phyloP scores from a whole-genome alignment of 2,113 vertebrate species.

The Ranitomeya imitator region DNA sequence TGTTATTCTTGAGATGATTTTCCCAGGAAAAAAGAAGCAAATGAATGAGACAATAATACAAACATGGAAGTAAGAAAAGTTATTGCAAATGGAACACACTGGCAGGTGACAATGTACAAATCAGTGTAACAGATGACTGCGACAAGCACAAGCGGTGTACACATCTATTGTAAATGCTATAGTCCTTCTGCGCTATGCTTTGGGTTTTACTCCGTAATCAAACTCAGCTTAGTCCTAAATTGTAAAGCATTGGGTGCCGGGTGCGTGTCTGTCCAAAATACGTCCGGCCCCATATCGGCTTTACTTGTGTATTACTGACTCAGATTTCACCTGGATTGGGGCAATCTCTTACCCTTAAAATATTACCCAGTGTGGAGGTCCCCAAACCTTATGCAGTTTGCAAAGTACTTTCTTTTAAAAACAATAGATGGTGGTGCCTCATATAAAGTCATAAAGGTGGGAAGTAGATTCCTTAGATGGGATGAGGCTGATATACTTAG shows the following conservation, averaged over 20 bases:
- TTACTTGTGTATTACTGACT: not conserved
- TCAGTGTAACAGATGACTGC: not conserved
- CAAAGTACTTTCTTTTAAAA: not conserved
- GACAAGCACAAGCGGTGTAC: not conserved
- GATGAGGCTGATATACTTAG: too few relatives aligned
- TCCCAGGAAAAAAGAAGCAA: not conserved
- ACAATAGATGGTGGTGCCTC: not conserved
- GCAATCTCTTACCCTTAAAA: too few relatives aligned
- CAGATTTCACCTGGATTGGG: not conserved
- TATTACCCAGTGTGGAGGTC: not conserved
- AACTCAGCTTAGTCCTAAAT: not conserved
- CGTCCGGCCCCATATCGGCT: not conserved
- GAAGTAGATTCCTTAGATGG: too few relatives aligned
- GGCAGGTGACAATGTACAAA: not conserved
- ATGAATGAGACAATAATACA: not conserved
- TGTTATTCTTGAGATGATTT: not conserved
- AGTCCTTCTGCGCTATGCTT: not conserved
- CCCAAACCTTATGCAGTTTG: not conserved
- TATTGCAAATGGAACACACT: slow-evolving; percentile 12
- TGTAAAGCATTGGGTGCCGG: not conserved
- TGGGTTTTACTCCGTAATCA: not conserved
- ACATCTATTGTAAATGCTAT: not conserved
- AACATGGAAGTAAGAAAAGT: not conserved
- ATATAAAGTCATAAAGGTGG: too few relatives aligned
- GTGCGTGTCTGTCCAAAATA: not conserved